phyloP scores from a whole-genome alignment of 2,888 invertebrate genomes.

The Nomada ferruginata region DNA sequence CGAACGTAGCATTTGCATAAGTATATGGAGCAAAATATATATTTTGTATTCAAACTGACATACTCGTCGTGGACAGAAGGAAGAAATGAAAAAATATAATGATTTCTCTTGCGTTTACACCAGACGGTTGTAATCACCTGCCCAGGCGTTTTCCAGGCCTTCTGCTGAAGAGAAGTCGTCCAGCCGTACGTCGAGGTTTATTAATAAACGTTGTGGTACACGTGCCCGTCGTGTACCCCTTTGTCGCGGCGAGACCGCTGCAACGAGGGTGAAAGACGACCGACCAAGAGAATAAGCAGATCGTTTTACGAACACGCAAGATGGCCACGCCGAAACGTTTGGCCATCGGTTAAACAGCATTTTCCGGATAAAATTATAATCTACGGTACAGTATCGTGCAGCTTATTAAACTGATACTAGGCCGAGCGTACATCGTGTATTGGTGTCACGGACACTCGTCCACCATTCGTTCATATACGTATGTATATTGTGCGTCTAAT shows the following conservation, averaged over 20 bases:
- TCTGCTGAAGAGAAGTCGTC: slow-evolving; percentile 75
- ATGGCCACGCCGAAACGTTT: slow-evolving; percentile 51
- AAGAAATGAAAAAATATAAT: slow-evolving; percentile 28
- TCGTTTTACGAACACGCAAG: slow-evolving; percentile 64
- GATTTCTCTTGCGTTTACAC: slow-evolving; percentile 23
- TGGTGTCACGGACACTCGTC: background rate
- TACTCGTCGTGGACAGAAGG: background rate
- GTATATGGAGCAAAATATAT: background rate
- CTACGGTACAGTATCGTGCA: background rate
- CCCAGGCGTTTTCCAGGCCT: slow-evolving; percentile 69
- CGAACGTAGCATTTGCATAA: no score
- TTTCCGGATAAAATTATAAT: slow-evolving; percentile 35
- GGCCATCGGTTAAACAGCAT: slow-evolving; percentile 52
- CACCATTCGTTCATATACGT: background rate
- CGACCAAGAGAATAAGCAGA: slow-evolving; percentile 61
- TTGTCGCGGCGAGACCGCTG: slow-evolving; percentile 72
- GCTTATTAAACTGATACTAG: background rate
- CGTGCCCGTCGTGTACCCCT: slow-evolving; percentile 77
- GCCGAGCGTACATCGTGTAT: background rate
- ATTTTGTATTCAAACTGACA: background rate
- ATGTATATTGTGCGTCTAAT: background rate
- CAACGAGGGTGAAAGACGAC: slow-evolving; percentile 61
- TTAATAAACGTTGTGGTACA: slow-evolving; percentile 82
- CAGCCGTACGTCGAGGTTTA: slow-evolving; percentile 78
- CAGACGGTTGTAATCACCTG: slow-evolving; percentile 62